Conservation (phyloP, 2,888 invertebrate genomes). For the Ophion obscuratus region DNA sequence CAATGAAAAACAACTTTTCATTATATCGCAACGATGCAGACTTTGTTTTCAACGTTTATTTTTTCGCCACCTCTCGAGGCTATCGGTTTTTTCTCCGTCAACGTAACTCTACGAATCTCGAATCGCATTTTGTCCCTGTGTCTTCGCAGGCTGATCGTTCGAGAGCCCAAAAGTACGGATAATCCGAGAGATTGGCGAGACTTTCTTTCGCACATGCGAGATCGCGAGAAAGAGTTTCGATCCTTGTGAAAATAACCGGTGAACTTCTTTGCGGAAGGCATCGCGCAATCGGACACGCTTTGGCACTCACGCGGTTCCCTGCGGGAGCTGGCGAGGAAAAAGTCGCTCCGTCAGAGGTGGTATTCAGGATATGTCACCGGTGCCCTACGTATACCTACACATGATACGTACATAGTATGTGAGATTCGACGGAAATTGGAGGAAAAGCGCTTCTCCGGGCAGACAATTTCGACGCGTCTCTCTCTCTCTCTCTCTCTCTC, state of each 20-base stretch:
- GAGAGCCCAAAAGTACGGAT: constrained; percentile 49
- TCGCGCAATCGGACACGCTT: constrained; percentile 65
- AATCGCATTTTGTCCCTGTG: no score
- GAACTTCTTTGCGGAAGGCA: constrained; percentile 58
- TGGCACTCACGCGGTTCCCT: constrained; percentile 66
- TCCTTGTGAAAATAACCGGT: constrained; percentile 63
- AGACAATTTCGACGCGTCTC: constrained; percentile 61
- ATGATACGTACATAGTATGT: background rate
- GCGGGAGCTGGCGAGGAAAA: constrained; percentile 56
- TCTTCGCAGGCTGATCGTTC: constrained; percentile 18
- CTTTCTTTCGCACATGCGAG: no score
- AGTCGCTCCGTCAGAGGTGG: constrained; percentile 46
- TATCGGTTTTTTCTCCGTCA: no score
- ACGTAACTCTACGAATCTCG: no score
- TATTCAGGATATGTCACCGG: constrained; percentile 29
- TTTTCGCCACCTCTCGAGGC: no score
- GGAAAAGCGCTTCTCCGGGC: constrained; percentile 58
- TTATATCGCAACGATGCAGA: no score
- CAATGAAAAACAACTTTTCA: background rate
- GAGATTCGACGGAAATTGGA: constrained; percentile 28
- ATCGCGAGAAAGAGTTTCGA: constrained; percentile 22
- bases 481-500: constrained; percentile 22
- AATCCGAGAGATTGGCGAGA: constrained; percentile 35
- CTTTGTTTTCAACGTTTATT: no score
- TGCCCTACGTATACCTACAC: background rate